These are phyloP conservation scores for Drosophila sproati DNA, from an alignment of 1,140 invertebrate genomes.

Conservation along the genomic window DNA sequence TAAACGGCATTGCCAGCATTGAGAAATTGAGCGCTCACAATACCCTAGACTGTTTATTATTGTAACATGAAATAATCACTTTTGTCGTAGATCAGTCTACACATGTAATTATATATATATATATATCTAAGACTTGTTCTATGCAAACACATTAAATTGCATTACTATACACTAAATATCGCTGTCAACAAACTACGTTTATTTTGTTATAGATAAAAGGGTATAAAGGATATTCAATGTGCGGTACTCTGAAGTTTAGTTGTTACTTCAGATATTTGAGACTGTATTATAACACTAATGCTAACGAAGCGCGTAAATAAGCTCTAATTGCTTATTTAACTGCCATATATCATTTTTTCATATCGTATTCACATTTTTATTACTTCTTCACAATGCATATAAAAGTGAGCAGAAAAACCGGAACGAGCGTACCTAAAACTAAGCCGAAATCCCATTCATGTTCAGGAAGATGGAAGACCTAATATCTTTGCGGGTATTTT, in stretches of 20 bases:
- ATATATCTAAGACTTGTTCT: too few species aligned
- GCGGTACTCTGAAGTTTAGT: neutral
- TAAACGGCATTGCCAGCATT: constrained; percentile 55
- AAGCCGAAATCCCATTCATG: constrained; percentile 60
- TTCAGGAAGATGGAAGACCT: constrained; percentile 26
- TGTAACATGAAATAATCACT: too few species aligned
- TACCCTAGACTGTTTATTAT: neutral
- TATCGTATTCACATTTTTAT: neutral
- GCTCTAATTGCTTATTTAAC: constrained; percentile 9
- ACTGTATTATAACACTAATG: neutral
- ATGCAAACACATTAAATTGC: too few species aligned
- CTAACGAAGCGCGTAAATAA: neutral
- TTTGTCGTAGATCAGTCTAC: too few species aligned
- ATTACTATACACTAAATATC: neutral
- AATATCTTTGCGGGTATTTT: constrained; percentile 48
- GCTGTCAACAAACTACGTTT: too few species aligned
- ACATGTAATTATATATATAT: too few species aligned
- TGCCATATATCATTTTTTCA: neutral
- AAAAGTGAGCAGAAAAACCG: constrained; percentile 31
- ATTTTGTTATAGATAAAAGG: too few species aligned
- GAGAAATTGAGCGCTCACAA: constrained; percentile 14
- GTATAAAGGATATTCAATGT: neutral
- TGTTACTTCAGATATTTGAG: neutral
- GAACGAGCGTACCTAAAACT: constrained; percentile 41
- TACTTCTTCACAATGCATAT: neutral